Conservation (phyloP, 2,113 vertebrate genomes). For the Entelurus aequoreus region DNA sequence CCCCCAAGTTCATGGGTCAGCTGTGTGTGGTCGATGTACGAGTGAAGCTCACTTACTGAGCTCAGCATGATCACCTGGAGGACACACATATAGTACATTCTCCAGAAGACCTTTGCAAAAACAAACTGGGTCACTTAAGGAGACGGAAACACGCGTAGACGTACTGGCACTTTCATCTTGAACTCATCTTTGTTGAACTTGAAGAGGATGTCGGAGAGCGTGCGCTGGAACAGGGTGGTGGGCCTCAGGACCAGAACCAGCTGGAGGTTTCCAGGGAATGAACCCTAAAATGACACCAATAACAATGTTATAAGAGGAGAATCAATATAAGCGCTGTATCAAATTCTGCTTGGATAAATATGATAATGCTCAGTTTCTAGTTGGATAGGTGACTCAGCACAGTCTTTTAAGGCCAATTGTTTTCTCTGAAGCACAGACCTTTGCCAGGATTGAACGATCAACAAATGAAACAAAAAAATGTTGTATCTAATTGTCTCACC, state of each 20-base stretch:
- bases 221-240: constrained; percentile 83
- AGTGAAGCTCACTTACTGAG: constrained; percentile 90
- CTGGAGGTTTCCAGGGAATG: constrained; percentile 95
- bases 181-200: constrained; percentile 94
- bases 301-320: background rate
- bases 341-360: background rate
- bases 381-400: background rate
- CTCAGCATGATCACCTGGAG: constrained; percentile 95
- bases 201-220: constrained; percentile 88
- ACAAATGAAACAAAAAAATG: too few species aligned
- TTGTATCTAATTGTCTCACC: too few species aligned
- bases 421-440: too few species aligned
- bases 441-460: too few species aligned
- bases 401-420: background rate
- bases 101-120: background rate
- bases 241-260: constrained; percentile 92
- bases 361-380: background rate
- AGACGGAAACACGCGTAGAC: constrained; percentile 33
- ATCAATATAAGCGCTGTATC: background rate
- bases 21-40: constrained; percentile 89
- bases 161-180: constrained; percentile 98
- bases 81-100: background rate
- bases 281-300: constrained; percentile 70
- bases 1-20: constrained; percentile 93
- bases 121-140: background rate